Evolutionary conservation across 2,888 invertebrate genomes (phyloP).

Genomic region (Eilema griseolum): DNA sequence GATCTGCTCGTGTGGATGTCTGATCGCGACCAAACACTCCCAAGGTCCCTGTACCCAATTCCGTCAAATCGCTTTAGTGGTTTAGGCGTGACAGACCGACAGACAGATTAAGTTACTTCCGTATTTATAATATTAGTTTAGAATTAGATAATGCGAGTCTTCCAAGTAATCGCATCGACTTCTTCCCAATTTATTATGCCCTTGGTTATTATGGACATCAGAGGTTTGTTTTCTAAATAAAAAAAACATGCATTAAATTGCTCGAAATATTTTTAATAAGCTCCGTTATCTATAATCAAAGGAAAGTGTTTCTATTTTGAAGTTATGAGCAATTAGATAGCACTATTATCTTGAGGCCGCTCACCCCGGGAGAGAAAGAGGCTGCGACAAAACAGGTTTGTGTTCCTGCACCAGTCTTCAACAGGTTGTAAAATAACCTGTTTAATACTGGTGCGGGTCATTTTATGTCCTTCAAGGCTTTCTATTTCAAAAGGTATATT

Average conservation of each 20-base stretch:
- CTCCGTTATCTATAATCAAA: background rate
- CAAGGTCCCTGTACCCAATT: too few relatives aligned
- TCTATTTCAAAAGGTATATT: slow-evolving; percentile 31
- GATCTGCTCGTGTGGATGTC: too few relatives aligned
- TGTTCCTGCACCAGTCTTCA: slow-evolving; percentile 29
- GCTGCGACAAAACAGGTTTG: slow-evolving; percentile 46
- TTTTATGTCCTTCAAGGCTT: slow-evolving; percentile 34
- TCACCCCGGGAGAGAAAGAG: slow-evolving; percentile 51
- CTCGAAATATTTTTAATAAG: background rate
- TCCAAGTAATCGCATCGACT: too few relatives aligned
- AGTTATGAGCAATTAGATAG: background rate
- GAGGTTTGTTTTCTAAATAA: too few relatives aligned
- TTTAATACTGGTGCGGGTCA: slow-evolving; percentile 7
- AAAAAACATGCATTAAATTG: background rate
- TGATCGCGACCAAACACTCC: too few relatives aligned
- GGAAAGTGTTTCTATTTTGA: slow-evolving; percentile 23
- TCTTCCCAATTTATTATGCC: too few relatives aligned
- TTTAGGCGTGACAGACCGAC: too few relatives aligned
- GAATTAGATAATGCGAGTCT: too few relatives aligned
- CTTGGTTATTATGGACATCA: too few relatives aligned
- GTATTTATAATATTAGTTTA: too few relatives aligned
- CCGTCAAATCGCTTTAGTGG: too few relatives aligned
- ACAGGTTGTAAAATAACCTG: background rate
- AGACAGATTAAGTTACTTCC: too few relatives aligned
- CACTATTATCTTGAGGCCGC: slow-evolving; percentile 42